Conservation (phyloP, 2,888 invertebrate species). For the Hipparchia sbordonii region DNA sequence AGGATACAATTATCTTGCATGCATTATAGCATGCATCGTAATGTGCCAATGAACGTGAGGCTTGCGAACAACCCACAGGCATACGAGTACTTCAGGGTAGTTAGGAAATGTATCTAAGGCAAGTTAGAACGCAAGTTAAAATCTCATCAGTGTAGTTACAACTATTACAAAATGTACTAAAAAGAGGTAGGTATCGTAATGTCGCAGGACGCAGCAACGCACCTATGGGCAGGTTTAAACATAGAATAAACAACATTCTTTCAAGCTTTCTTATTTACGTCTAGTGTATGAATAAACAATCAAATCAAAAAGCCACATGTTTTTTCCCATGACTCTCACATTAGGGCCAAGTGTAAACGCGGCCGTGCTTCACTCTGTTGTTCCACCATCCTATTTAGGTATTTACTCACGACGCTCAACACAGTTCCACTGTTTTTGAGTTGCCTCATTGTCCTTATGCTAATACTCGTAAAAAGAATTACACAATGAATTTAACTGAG, state of each 20-base stretch:
- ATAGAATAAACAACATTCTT: neutral
- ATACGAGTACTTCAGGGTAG: too few species aligned
- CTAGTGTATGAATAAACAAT: neutral
- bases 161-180: too few species aligned
- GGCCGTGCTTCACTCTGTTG: slow-evolving; percentile 37
- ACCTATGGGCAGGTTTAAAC: neutral
- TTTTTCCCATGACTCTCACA: slow-evolving; percentile 42
- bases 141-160: too few species aligned
- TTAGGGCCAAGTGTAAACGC: slow-evolving; percentile 40
- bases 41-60: too few species aligned
- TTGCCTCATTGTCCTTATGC: slow-evolving; percentile 54
- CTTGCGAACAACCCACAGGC: too few species aligned
- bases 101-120: too few species aligned
- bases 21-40: too few species aligned
- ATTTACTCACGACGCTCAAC: slow-evolving; percentile 55
- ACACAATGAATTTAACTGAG: slow-evolving; percentile 11
- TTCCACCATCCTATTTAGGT: slow-evolving; percentile 44
- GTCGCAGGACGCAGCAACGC: too few species aligned
- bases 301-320: slow-evolving; percentile 33
- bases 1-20: too few species aligned
- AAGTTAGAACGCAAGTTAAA: too few species aligned
- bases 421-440: slow-evolving; percentile 58
- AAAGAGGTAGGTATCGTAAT: too few species aligned
- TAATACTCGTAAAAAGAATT: slow-evolving; percentile 15
- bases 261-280: neutral